Base-by-base conservation (phyloP, 2,888 invertebrate species). In the Drosophila longiperda region DNA sequence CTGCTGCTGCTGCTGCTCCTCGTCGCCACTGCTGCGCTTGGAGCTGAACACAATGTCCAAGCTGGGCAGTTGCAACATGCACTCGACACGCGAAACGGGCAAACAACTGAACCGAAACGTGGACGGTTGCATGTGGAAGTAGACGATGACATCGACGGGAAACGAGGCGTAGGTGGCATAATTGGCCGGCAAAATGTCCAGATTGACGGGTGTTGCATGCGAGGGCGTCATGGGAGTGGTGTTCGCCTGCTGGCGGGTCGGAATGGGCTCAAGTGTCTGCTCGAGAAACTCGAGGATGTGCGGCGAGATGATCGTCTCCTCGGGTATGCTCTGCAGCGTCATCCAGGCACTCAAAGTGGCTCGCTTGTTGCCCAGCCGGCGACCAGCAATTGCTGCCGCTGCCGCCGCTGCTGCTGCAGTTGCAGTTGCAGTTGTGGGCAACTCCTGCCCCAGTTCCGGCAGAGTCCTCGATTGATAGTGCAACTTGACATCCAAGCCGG, bases 61-160 rank as follows among this genome's bases (percentile, higher is more conserved):
- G n/a, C 98, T 97, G 9, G 99, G 99, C 89, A 99, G 94, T 92
- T 98, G 97, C 75, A 99, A 94, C 95, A 99, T 96, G 91, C 99
- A 99, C 93, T 99, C 99, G 2, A 99, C 99, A 74, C 98, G 94
- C 7, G 98, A 98, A 0, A 98, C 97, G 0, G 99, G 99, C 89
- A 98, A 94, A 93, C 99, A 99, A 82, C 98, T 98, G 93, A 99
- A 99, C 69, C 99, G 94, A 93, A 99, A 98, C 0, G 98, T 98
- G 64, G 98, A 98, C 0, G 99, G 99, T 92, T 99, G 98, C 96
- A 99, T 99, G 93, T 98, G 98, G 94, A 99, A 98, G 93, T 99
- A 99, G 49, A 99, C 99, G 83, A 99, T 97, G 32, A 99, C 99
- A 93, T 99, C 99, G 1, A 99, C 99, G 0, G 99, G 99, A 93